These are phyloP conservation scores for Ennomos quercinarius DNA, from an alignment of 2,888 invertebrate species.

Conservation along the genomic window DNA sequence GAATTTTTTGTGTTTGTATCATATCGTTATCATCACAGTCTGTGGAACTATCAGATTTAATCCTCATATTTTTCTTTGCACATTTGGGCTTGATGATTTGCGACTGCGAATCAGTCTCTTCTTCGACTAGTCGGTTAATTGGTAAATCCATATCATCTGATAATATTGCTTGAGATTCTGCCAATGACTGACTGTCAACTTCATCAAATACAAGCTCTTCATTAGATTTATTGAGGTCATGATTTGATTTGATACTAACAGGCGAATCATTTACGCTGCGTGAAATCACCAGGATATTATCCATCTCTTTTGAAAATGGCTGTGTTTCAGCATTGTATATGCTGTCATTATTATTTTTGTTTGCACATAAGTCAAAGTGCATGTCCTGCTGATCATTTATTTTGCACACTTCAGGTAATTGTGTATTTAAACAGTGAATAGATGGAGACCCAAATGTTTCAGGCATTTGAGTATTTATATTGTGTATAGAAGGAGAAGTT, in stretches of 20 bases:
- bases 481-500: slow-evolving; percentile 24
- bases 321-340: slow-evolving; percentile 58
- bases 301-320: slow-evolving; percentile 33
- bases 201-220: slow-evolving; percentile 70
- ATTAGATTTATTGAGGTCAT: slow-evolving; percentile 55
- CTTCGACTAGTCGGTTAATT: slow-evolving; percentile 25
- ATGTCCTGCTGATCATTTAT: slow-evolving; percentile 60
- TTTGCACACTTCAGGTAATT: slow-evolving; percentile 58
- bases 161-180: slow-evolving; percentile 67
- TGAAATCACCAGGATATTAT: not conserved
- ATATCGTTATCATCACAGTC: slow-evolving; percentile 49
- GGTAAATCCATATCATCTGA: slow-evolving; percentile 47
- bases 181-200: slow-evolving; percentile 52
- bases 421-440: slow-evolving; percentile 29
- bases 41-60: slow-evolving; percentile 43
- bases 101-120: slow-evolving; percentile 26
- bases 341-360: slow-evolving; percentile 57
- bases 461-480: slow-evolving; percentile 30
- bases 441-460: slow-evolving; percentile 10
- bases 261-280: slow-evolving; percentile 9
- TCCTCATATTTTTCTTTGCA: slow-evolving; percentile 39
- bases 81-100: slow-evolving; percentile 30
- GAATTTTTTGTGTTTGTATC: slow-evolving; percentile 42
- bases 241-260: slow-evolving; percentile 20
- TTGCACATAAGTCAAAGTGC: slow-evolving; percentile 57